Percentiles rank a stretch among this genome's conserved stretches.
Evolutionary conservation across 2,888 invertebrate genomes (phyloP).

Genomic region (Drosophila buzzatii): DNA sequence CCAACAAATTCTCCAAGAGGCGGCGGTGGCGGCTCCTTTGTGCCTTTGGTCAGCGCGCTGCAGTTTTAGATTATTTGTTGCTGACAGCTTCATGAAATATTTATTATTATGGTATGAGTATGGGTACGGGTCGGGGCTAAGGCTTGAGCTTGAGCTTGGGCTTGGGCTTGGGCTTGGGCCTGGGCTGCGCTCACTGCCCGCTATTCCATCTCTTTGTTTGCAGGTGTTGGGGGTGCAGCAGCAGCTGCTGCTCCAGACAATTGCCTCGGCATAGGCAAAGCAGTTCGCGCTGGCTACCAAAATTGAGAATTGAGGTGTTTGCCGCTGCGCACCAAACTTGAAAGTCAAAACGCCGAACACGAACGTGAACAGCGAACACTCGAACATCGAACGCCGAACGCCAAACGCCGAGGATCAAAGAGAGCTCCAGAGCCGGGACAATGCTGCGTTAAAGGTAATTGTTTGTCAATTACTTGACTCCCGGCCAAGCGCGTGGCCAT

Average conservation of each 20-base stretch:
- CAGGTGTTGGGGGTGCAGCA: constrained; percentile 74
- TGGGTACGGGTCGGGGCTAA: constrained; percentile 17
- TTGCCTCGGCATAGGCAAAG: constrained; percentile 69
- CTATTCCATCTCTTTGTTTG: constrained; percentile 31
- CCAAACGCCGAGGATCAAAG: constrained; percentile 67
- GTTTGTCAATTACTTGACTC: constrained; percentile 84
- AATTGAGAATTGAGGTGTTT: constrained; percentile 80
- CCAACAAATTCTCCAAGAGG: constrained; percentile 46
- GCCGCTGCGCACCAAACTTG: constrained; percentile 68
- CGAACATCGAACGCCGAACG: constrained; percentile 22
- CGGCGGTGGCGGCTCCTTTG: constrained; percentile 70
- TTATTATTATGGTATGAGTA: constrained; percentile 72
- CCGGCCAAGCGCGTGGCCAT: constrained; percentile 72
- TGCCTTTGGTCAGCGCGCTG: constrained; percentile 72
- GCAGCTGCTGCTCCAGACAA: constrained; percentile 36
- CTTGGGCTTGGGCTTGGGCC: constrained; percentile 2
- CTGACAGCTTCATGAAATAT: constrained; percentile 83
- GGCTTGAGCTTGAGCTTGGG: neutral
- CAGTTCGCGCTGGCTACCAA: constrained; percentile 70
- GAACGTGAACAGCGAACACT: constrained; percentile 34
- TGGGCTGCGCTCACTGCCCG: constrained; percentile 18
- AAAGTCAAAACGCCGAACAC: constrained; percentile 72
- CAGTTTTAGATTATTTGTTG: constrained; percentile 82
- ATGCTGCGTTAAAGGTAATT: constrained; percentile 84
- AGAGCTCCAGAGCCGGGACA: constrained; percentile 60